A percentile compares a stretch with the other conserved stretches of the same genome.
Evolutionary conservation across 2,888 invertebrate species (phyloP).

Genomic region (Gymnocheta viridis): DNA sequence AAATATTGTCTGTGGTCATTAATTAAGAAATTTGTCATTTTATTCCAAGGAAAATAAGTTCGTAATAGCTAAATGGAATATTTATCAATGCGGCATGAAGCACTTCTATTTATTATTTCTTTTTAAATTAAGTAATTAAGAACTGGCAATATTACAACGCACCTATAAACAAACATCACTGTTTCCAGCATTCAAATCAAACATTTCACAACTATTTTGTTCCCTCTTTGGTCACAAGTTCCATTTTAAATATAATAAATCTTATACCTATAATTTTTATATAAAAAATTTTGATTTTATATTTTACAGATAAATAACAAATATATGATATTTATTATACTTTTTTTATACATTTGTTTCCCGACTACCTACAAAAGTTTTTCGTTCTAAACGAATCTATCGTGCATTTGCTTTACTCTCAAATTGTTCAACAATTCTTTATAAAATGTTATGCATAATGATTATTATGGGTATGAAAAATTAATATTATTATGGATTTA

Average conservation of each 20-base stretch:
- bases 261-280: not conserved
- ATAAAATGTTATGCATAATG: conserved; percentile 55
- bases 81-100: too few species aligned
- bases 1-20: too few species aligned
- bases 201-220: not conserved
- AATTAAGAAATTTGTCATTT: too few species aligned
- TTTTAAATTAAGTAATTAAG: too few species aligned
- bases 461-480: conserved; percentile 53
- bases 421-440: conserved; percentile 70
- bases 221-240: not conserved
- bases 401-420: conserved; percentile 69
- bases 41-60: too few species aligned
- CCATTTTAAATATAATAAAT: not conserved
- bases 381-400: conserved; percentile 69
- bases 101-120: too few species aligned
- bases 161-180: too few species aligned
- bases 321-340: not conserved
- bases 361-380: conserved; percentile 53
- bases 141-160: too few species aligned
- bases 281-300: not conserved
- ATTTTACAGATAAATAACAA: not conserved
- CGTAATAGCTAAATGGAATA: too few species aligned
- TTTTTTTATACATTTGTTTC: conserved; percentile 25
- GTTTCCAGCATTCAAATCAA: not conserved
- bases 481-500: conserved; percentile 47